A percentile compares a stretch with the other conserved stretches of the same genome.
These are phyloP conservation scores for Dendropsophus ebraccatus DNA, from an alignment of 2,113 vertebrate genomes.

Conservation along the genomic window DNA sequence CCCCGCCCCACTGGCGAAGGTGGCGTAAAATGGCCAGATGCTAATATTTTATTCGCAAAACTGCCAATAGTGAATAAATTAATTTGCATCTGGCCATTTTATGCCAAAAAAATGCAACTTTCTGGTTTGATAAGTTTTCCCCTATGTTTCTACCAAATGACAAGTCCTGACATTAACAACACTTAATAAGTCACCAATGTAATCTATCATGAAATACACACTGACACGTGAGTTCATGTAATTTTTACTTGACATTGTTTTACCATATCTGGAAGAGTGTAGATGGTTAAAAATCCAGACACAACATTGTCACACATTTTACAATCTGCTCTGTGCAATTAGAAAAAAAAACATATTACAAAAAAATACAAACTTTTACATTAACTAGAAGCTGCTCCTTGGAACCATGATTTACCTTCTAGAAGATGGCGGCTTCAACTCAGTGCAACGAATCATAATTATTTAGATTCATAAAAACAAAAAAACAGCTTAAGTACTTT, in stretches of 20 bases:
- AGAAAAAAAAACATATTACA: background rate
- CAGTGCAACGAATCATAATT: slow-evolving; percentile 40
- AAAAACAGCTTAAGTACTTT: slow-evolving; percentile 21
- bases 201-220: background rate
- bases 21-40: background rate
- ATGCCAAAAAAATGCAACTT: no score
- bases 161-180: background rate
- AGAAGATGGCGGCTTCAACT: slow-evolving; percentile 20
- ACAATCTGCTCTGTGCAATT: slow-evolving; percentile 37
- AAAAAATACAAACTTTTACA: slow-evolving; percentile 5
- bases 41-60: background rate
- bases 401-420: background rate
- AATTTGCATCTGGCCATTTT: no score
- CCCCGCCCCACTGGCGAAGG: no score
- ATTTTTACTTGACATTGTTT: slow-evolving; percentile 29
- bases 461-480: background rate
- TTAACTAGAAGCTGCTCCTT: slow-evolving; percentile 14
- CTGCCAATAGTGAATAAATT: background rate
- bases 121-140: background rate
- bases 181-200: background rate
- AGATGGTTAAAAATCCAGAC: slow-evolving; percentile 4
- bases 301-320: slow-evolving; percentile 27
- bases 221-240: background rate
- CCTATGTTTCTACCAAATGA: background rate
- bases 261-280: background rate